Evolutionary conservation across 2,888 invertebrate species (phyloP).

Genomic region (Melinopterus prodromus): DNA sequence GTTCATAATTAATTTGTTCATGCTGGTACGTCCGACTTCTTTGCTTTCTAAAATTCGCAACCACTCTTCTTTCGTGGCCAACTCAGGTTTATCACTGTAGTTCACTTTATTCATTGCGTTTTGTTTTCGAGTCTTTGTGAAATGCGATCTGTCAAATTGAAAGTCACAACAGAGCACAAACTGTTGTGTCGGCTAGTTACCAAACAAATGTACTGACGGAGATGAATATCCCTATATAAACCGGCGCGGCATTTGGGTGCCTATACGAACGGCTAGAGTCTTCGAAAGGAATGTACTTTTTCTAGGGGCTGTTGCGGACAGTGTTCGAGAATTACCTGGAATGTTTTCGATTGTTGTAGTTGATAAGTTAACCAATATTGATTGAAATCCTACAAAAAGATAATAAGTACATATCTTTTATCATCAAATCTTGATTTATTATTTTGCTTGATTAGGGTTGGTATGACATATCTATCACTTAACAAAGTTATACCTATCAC

Average conservation of each 20-base stretch:
- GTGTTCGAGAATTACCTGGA: too few species aligned
- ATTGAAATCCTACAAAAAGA: too few species aligned
- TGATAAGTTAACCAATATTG: too few species aligned
- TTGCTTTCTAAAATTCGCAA: slow-evolving; percentile 76
- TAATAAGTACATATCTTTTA: too few species aligned
- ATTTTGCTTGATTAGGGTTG: too few species aligned
- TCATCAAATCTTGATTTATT: too few species aligned
- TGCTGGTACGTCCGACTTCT: slow-evolving; percentile 87
- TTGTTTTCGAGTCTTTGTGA: slow-evolving; percentile 7
- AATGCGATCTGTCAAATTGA: slow-evolving; percentile 14
- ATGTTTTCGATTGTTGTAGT: too few species aligned
- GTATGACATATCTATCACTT: too few species aligned
- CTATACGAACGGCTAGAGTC: neutral
- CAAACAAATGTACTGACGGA: neutral
- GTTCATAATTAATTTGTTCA: slow-evolving; percentile 98
- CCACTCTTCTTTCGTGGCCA: slow-evolving; percentile 75
- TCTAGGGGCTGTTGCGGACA: neutral
- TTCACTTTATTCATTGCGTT: slow-evolving; percentile 57
- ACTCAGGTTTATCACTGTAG: slow-evolving; percentile 63
- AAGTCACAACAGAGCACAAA: neutral
- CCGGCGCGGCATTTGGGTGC: neutral
- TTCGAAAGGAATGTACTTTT: neutral
- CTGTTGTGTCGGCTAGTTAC: slow-evolving; percentile 12
- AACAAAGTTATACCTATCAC: too few species aligned
- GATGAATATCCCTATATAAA: neutral